These are phyloP conservation scores for Pterocles burchelli DNA, from an alignment of 2,113 vertebrate species.

Conservation along the genomic window DNA sequence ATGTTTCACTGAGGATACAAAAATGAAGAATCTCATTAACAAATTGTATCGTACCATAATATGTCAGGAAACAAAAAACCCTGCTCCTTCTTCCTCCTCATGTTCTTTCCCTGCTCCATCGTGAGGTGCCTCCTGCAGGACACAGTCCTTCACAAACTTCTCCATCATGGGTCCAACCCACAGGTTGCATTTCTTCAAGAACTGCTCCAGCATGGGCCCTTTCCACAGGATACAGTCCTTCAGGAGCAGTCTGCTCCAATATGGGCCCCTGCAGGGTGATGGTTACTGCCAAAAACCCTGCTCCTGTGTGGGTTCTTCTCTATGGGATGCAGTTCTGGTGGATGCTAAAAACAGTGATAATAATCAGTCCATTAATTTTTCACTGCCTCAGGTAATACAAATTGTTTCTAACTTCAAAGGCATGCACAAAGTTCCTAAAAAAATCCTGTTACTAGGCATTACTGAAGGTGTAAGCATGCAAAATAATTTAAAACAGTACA, in stretches of 20 bases:
- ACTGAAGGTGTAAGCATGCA: neutral
- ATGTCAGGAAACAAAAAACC: neutral
- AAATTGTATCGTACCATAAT: neutral
- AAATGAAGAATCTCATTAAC: neutral
- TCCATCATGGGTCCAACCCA: neutral
- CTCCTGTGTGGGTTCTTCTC: accelerated
- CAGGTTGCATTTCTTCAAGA: neutral
- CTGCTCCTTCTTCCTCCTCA: neutral
- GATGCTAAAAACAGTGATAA: neutral
- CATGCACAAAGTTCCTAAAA: neutral
- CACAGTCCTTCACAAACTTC: neutral
- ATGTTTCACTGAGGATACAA: neutral
- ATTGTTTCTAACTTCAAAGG: neutral
- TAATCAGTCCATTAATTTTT: neutral
- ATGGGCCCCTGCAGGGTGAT: accelerated
- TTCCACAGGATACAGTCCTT: neutral
- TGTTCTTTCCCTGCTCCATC: neutral
- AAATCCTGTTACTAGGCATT: neutral
- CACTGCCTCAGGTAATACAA: neutral
- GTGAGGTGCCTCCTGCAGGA: accelerated
- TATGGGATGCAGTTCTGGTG: neutral
- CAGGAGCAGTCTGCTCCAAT: accelerated
- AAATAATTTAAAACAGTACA: neutral
- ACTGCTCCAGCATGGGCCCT: neutral
- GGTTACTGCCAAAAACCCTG: neutral